Conservation (phyloP, 2,888 invertebrate species). For the Lamellibrachia columna region DNA sequence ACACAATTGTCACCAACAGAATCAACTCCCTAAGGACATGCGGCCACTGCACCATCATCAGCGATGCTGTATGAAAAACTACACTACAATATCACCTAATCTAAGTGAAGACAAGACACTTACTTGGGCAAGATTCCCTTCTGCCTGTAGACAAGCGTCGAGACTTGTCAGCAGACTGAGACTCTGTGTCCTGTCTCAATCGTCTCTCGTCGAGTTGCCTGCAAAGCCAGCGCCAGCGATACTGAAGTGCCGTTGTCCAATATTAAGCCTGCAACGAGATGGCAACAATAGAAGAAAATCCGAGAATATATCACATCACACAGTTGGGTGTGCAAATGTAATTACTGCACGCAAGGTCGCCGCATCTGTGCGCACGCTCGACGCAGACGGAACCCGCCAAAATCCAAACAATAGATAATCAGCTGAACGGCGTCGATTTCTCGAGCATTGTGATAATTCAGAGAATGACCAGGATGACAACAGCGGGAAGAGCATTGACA, state of each 20-base stretch:
- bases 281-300: conserved; percentile 16
- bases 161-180: background rate
- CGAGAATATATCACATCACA: conserved; percentile 16
- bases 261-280: conserved; percentile 12
- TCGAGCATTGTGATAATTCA: background rate
- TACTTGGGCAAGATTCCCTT: background rate
- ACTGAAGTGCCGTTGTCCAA: conserved; percentile 4
- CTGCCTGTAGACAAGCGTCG: background rate
- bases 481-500: background rate
- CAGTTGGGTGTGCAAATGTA: conserved; percentile 6
- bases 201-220: background rate
- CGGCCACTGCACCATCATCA: background rate
- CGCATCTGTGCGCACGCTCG: background rate
- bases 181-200: background rate
- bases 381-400: background rate
- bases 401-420: background rate
- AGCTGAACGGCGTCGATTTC: background rate
- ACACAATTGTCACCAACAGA: too few species aligned
- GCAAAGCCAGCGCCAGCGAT: background rate
- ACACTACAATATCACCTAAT: background rate
- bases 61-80: background rate
- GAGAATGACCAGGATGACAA: background rate
- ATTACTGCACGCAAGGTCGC: background rate
- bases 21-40: too few species aligned
- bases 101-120: background rate